Conservation (phyloP, 2,797 vertebrate species). For the Halcyon leucocephala region DNA sequence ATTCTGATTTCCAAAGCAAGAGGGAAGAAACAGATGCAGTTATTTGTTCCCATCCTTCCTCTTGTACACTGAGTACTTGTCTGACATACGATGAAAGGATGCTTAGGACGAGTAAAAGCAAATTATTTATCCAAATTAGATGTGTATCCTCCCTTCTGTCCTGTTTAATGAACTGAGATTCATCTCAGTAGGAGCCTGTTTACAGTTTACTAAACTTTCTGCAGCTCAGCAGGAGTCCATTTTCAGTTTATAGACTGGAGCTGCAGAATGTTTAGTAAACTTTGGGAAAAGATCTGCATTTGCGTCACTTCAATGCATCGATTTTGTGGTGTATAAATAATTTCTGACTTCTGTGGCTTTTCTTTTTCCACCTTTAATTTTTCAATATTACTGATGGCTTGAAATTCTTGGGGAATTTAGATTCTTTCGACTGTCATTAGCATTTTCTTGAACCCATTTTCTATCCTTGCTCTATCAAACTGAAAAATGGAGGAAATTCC, state of each 20-base stretch:
- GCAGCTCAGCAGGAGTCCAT: neutral
- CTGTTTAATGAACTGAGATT: neutral
- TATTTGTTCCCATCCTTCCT: neutral
- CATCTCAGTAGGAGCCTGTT: neutral
- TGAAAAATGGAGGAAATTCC: neutral
- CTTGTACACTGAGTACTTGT: neutral
- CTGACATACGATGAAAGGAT: neutral
- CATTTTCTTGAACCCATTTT: neutral
- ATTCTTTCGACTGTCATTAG: neutral
- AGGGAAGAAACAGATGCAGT: neutral
- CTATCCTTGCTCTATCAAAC: neutral
- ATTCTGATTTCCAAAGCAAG: neutral
- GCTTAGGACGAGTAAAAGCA: neutral
- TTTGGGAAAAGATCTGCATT: too few species aligned
- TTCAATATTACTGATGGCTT: neutral
- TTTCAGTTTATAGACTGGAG: neutral
- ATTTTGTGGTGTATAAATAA: neutral
- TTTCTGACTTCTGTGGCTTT: neutral
- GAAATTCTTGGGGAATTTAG: neutral
- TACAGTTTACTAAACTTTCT: neutral
- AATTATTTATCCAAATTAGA: neutral
- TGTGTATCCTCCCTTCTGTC: neutral
- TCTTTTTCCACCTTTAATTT: neutral
- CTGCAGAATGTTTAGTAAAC: too few species aligned
- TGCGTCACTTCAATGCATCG: neutral